Percentiles rank a stretch among this genome's conserved stretches.
phyloP scores from a whole-genome alignment of 2,888 invertebrate species.

The Plebejus anna region DNA sequence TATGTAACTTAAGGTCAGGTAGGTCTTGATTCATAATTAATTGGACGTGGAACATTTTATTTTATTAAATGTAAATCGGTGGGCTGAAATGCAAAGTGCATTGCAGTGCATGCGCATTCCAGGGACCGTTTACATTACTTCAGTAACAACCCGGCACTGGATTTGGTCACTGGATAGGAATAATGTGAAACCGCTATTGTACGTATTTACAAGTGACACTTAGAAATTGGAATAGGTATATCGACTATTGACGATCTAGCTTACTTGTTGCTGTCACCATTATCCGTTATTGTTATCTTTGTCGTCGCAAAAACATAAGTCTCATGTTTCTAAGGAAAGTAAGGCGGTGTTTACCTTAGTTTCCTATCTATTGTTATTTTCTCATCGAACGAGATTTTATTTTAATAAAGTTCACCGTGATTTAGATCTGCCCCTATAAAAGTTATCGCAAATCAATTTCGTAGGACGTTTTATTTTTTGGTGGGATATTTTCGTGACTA shows the following conservation, averaged over 20 bases:
- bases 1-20: too few relatives aligned
- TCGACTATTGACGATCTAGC: slow-evolving; percentile 7
- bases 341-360: neutral
- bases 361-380: slow-evolving; percentile 6
- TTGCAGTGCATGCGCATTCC: too few relatives aligned
- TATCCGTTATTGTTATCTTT: slow-evolving; percentile 20
- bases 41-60: too few relatives aligned
- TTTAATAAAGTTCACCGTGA: slow-evolving; percentile 4
- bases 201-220: neutral
- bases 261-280: slow-evolving; percentile 18
- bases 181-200: too few relatives aligned
- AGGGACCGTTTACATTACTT: too few relatives aligned
- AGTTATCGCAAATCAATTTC: neutral
- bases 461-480: neutral
- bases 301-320: slow-evolving; percentile 16
- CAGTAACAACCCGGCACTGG: too few relatives aligned
- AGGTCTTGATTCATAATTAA: too few relatives aligned
- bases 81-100: too few relatives aligned
- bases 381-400: neutral
- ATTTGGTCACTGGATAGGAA: too few relatives aligned
- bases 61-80: too few relatives aligned
- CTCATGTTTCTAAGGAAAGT: slow-evolving; percentile 22
- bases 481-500: neutral
- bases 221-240: neutral
- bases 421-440: neutral